Evolutionary conservation across 1,140 invertebrate genomes (phyloP).

Genomic region (Lepidurus arcticus): DNA sequence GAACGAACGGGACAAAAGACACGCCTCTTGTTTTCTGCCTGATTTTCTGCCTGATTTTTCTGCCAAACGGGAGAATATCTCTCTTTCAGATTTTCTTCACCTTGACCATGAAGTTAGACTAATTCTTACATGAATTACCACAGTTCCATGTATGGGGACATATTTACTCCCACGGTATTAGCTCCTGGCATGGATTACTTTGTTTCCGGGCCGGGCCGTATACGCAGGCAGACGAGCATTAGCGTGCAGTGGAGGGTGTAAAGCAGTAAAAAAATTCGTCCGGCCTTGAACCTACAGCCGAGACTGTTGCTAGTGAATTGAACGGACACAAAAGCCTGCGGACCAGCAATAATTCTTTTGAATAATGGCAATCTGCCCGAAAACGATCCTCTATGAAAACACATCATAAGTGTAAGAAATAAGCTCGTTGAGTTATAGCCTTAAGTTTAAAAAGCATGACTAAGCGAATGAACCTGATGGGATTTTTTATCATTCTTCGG

Average conservation of each 20-base stretch:
- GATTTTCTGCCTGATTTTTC: neutral
- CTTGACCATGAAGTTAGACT: neutral
- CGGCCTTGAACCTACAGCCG: neutral
- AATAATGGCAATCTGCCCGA: neutral
- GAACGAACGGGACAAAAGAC: conserved; percentile 2
- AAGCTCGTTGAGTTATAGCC: neutral
- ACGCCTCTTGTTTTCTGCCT: neutral
- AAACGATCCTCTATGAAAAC: neutral
- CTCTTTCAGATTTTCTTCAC: neutral
- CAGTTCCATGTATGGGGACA: too few species aligned
- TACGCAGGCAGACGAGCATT: neutral
- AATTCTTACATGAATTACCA: neutral
- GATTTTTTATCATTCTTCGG: too few species aligned
- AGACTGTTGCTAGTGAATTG: neutral
- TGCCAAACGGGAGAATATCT: too few species aligned
- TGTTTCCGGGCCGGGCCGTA: neutral
- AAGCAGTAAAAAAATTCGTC: neutral
- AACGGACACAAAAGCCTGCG: neutral
- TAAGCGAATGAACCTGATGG: neutral
- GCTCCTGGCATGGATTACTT: neutral
- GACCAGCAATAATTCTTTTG: neutral
- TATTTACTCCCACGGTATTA: neutral
- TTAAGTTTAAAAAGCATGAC: neutral
- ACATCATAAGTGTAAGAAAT: neutral
- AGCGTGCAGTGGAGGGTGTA: neutral